These are phyloP conservation scores for Furnarius figulus DNA, from an alignment of 2,113 vertebrate genomes.

Conservation along the genomic window DNA sequence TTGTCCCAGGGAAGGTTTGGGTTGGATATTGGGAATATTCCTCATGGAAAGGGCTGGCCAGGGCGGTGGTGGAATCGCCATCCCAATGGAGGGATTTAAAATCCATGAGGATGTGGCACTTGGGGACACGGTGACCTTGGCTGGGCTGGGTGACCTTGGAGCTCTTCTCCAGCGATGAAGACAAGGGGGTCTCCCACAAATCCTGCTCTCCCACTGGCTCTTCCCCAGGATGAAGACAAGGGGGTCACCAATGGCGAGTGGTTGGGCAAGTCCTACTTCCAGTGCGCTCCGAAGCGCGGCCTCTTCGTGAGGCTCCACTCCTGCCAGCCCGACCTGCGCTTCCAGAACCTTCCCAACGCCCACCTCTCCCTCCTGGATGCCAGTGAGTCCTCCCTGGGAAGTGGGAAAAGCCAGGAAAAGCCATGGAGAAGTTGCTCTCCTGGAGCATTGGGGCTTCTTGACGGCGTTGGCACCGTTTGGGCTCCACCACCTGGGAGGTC, in stretches of 20 bases:
- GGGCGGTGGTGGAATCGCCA: neutral
- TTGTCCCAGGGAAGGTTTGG: neutral
- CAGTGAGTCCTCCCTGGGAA: neutral
- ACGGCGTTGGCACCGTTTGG: too few relatives aligned
- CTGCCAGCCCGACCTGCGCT: slow-evolving; percentile 79
- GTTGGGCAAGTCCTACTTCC: slow-evolving; percentile 68
- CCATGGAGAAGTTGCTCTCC: too few relatives aligned
- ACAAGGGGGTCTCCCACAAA: too few relatives aligned
- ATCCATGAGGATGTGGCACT: neutral
- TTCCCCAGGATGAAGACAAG: slow-evolving; percentile 74
- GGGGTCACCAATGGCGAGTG: slow-evolving; percentile 79
- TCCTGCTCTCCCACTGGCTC: neutral
- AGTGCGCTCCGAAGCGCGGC: slow-evolving; percentile 69
- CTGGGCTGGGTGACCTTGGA: neutral
- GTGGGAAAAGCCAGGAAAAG: neutral
- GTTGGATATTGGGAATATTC: neutral
- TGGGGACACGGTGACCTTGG: neutral
- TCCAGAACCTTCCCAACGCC: neutral
- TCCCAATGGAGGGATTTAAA: neutral
- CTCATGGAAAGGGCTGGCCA: neutral
- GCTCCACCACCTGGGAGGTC: neutral
- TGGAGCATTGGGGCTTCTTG: neutral
- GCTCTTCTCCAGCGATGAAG: neutral
- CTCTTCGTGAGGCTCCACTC: slow-evolving; percentile 80
- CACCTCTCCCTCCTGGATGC: neutral